phyloP scores from a whole-genome alignment of 2,888 invertebrate genomes.

The Leptodirus hochenwartii region DNA sequence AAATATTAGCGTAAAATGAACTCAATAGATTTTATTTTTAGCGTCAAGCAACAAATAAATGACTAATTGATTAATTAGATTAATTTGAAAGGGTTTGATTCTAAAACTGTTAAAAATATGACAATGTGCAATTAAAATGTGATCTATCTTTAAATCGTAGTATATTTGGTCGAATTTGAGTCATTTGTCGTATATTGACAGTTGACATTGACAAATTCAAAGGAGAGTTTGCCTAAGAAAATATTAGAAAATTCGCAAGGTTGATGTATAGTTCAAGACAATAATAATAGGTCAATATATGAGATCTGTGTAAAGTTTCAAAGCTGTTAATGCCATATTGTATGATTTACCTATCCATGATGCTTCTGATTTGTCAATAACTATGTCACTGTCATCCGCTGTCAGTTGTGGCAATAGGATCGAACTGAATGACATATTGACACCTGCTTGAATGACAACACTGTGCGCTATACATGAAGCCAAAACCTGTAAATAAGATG shows the following conservation, averaged over 20 bases:
- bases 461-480: constrained; percentile 29
- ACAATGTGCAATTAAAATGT: too few species aligned
- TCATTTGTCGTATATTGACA: neutral
- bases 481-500: constrained; percentile 19
- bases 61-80: too few species aligned
- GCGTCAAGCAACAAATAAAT: too few species aligned
- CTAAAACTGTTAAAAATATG: too few species aligned
- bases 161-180: neutral
- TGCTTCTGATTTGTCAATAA: constrained; percentile 27
- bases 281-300: neutral
- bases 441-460: constrained; percentile 34
- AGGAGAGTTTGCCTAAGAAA: too few species aligned
- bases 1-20: too few species aligned
- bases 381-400: constrained; percentile 22
- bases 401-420: constrained; percentile 33
- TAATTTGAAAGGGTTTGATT: too few species aligned
- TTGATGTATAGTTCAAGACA: too few species aligned
- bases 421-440: constrained; percentile 38
- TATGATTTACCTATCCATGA: constrained; percentile 36
- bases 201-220: too few species aligned
- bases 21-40: too few species aligned
- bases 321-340: neutral
- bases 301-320: neutral
- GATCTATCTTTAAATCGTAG: too few species aligned
- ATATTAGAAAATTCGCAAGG: too few species aligned